Evolutionary conservation across 64 coral and sea anemone species (phyloP).

Genomic region (Pocillopora damicornis): DNA sequence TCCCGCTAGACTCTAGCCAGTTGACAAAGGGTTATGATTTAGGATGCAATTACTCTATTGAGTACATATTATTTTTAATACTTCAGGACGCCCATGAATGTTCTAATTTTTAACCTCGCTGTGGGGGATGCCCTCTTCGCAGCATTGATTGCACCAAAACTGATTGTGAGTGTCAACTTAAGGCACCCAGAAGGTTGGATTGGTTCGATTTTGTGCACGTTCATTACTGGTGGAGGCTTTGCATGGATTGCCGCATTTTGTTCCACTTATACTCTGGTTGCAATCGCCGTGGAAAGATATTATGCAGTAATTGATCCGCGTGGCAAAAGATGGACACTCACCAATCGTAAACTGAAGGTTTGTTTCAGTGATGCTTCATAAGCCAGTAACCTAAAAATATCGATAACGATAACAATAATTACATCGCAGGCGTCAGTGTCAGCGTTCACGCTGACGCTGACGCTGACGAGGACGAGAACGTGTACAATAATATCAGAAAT

Average conservation of each 20-base stretch:
- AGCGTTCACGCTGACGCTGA: too few species aligned
- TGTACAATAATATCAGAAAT: neutral
- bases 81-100: neutral
- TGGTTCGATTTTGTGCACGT: conserved; percentile 3
- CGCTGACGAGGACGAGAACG: too few species aligned
- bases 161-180: neutral
- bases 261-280: neutral
- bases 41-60: too few species aligned
- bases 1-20: too few species aligned
- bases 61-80: neutral
- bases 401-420: neutral
- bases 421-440: neutral
- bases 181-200: neutral
- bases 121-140: neutral
- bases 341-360: neutral
- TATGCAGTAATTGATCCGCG: neutral
- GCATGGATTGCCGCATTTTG: neutral
- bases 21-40: too few species aligned
- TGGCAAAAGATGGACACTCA: conserved; percentile 12
- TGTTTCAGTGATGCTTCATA: neutral
- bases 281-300: neutral
- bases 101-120: neutral
- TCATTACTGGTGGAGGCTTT: neutral
- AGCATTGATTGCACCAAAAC: neutral
- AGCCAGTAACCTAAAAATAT: too few species aligned